Evolutionary conservation across 2,113 vertebrate species (phyloP), one percentile per base, ranked within the genome.

Genomic region (Typhlomys cinereus): DNA sequence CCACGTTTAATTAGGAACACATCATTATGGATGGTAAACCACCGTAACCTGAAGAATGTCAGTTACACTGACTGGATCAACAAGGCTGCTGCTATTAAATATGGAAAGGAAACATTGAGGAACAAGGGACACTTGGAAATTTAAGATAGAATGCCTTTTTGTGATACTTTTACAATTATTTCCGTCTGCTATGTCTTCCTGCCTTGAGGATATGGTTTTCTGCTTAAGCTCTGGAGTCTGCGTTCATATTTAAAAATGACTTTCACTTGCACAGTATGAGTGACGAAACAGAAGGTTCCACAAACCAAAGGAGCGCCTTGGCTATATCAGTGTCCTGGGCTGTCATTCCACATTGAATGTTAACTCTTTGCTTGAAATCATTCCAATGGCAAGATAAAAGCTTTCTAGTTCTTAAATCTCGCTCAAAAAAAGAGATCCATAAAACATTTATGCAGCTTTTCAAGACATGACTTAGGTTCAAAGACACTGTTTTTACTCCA

Each of bases 191-290:
- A 83, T 66, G 81, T 94, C 96, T 95, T 96, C 95, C 94, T 94
- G 92, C 78, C 92, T 29, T 39, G 92, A 83, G 83, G 92, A 88
- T 52, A 91, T 64, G 87, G 90, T 94, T 97, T 98, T 97, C 92
- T 93, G 94, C 95, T 98, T 97, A 97, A 95, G 96, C 69, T 96
- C 89, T 27, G 94, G 95, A 96, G 95, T 80, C 94, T 97, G 90
- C 61, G 54, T 93, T 88, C 92, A 74, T 7, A 11, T 93, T 96
- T 96, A 90, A 70, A 91, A 95, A 86, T 69, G 92, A 96, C 96
- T 97, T 96, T 96, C 73, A 97, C 88, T 39, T 73, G 89, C 90
- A 96, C 69, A 86, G 62, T 75, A 95, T 94, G 94, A 97, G 29
- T 79, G 94, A 97, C 89, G 89, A 88, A 97, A 94, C 89, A 97